These are phyloP conservation scores for Drosophila sordidapex DNA, from an alignment of 2,888 invertebrate species.

Conservation along the genomic window DNA sequence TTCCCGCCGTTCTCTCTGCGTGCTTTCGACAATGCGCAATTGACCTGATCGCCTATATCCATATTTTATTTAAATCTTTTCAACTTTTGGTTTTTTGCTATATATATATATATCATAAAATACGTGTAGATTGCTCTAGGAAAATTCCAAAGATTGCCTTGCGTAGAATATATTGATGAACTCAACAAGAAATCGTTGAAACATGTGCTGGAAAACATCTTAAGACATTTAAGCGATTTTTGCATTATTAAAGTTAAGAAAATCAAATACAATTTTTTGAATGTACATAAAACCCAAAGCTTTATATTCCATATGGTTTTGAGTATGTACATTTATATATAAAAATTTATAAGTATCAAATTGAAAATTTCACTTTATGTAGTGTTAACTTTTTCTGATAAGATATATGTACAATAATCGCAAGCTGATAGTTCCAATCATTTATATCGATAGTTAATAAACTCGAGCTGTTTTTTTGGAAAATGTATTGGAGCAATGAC, in stretches of 20 bases:
- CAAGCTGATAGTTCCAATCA: constrained; percentile 34
- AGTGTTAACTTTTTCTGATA: constrained; percentile 12
- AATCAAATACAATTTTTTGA: background rate
- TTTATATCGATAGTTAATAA: constrained; percentile 17
- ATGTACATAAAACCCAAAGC: background rate
- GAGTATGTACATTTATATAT: too few species aligned
- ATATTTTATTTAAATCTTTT: constrained; percentile 44
- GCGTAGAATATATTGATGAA: background rate
- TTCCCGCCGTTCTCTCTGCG: constrained; percentile 28
- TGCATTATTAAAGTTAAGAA: background rate
- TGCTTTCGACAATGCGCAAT: constrained; percentile 67
- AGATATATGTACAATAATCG: constrained; percentile 21
- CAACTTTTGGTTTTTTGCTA: constrained; percentile 43
- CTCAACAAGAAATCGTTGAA: background rate
- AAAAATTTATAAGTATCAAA: background rate
- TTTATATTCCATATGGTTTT: background rate
- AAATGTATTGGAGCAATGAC: constrained; percentile 15
- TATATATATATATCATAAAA: background rate
- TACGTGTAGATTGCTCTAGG: background rate
- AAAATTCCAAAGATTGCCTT: constrained; percentile 45
- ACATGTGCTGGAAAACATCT: background rate
- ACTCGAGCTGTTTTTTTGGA: constrained; percentile 29
- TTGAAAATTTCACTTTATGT: constrained; percentile 12
- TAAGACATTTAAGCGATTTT: background rate
- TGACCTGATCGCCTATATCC: constrained; percentile 35